phyloP scores from a whole-genome alignment of 2,888 invertebrate genomes.

The Melanotus villosus region DNA sequence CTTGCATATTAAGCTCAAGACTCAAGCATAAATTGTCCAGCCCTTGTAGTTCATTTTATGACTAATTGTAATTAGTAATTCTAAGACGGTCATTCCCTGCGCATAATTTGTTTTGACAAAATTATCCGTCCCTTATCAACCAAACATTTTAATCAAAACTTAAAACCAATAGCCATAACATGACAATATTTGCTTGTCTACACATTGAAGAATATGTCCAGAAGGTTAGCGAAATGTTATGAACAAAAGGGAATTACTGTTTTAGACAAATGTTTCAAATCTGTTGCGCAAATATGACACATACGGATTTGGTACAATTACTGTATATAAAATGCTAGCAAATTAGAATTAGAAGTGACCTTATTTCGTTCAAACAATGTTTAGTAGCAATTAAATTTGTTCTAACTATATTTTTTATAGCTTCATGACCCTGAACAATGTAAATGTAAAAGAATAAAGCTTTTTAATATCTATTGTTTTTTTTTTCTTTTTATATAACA shows the following conservation, averaged over 20 bases:
- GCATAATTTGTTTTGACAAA: neutral
- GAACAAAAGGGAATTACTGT: neutral
- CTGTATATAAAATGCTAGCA: constrained; percentile 21
- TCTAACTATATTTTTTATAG: constrained; percentile 40
- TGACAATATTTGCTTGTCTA: no score
- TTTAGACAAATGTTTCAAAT: constrained; percentile 3
- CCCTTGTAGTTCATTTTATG: constrained; percentile 6
- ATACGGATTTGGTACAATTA: constrained; percentile 1
- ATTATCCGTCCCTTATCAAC: constrained; percentile 4
- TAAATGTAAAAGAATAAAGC: constrained; percentile 30
- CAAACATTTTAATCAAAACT: neutral
- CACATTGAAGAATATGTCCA: no score
- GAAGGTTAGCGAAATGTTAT: no score
- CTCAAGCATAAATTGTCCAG: constrained; percentile 17
- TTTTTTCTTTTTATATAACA: neutral
- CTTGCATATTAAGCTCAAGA: constrained; percentile 13
- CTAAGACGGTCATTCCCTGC: neutral
- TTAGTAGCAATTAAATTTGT: constrained; percentile 25
- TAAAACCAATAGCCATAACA: neutral
- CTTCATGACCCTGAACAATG: constrained; percentile 36
- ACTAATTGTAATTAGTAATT: neutral
- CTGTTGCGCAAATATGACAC: neutral
- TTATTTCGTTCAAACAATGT: constrained; percentile 34
- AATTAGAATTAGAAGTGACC: constrained; percentile 40
- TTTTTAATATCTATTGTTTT: constrained; percentile 25